phyloP scores from a whole-genome alignment of 2,888 invertebrate genomes.

The Aspidapion aeneum region DNA sequence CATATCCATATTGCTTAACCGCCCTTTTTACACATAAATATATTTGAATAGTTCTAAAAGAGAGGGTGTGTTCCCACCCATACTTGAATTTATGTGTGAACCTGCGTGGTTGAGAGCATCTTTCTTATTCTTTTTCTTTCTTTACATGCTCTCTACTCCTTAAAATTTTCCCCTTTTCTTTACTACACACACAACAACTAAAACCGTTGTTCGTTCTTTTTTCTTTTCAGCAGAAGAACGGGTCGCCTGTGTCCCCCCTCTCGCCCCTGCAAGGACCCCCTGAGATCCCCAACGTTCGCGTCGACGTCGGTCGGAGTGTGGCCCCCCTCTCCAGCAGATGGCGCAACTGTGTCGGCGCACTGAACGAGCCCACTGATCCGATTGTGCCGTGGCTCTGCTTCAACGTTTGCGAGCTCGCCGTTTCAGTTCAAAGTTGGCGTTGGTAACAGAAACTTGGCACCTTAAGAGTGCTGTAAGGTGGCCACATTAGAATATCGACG shows the following conservation, averaged over 20 bases:
- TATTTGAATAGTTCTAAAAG: too few species aligned
- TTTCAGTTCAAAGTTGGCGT: neutral
- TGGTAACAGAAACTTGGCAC: neutral
- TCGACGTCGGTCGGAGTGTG: neutral
- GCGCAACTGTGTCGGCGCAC: neutral
- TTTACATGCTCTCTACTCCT: too few species aligned
- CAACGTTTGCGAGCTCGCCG: neutral
- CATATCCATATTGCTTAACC: too few species aligned
- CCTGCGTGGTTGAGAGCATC: too few species aligned
- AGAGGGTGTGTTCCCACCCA: too few species aligned
- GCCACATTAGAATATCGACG: too few species aligned
- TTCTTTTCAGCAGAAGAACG: neutral
- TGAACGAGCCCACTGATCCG: neutral
- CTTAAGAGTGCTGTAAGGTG: too few species aligned
- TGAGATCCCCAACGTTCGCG: neutral
- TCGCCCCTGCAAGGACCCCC: neutral
- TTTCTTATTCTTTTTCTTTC: too few species aligned
- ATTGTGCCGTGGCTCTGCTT: neutral
- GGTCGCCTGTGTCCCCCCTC: too few species aligned
- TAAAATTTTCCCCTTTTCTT: neutral
- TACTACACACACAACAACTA: neutral
- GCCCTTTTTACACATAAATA: too few species aligned
- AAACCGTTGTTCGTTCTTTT: neutral
- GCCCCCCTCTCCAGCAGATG: neutral
- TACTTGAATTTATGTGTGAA: too few species aligned